Base-by-base conservation (phyloP, 2,888 invertebrate species). In the Rhyacophila evoluta region DNA sequence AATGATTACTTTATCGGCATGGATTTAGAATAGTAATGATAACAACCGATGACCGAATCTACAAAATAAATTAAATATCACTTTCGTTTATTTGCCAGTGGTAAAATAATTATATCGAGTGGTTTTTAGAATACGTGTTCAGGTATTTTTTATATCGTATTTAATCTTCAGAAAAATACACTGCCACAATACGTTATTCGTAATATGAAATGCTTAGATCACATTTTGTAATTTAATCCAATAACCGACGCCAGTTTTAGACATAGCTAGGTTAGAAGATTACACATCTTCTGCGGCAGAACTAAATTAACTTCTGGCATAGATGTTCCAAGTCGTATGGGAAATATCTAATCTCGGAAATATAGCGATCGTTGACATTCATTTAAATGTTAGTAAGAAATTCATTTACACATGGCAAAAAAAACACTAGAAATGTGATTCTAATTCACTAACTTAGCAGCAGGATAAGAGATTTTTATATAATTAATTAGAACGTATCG, bases 181-280 rank as follows among this genome's bases (percentile, higher is more conserved):
- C n/a, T 38, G 12, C 15, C 55, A 19, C 55, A 55, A 19, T 25
- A 55, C 55, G 55, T 55, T 55, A 19, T 19, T 55, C 55, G n/a
- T n/a, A n/a, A 55, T 55, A 55, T 55, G 55, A 55, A 55, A 55
- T 55, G 55, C 55, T 55, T 55, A 55, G 55, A 19, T 55, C 55
- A 55, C 55, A 55, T 55, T 55, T 19, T 55, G 55, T 55, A 55
- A 55, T 55, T 55, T 55, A 55, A 55, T 55, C 55, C 55, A 55
- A 55, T 55, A 55, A 55, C 55, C 55, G 19, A 55, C 19, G 55
- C 55, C 55, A 55, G 55, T 55, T 55, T 55, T 55, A 55, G 55
- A 55, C 55, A 55, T 55, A 55, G 55, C 55, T 55, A 55, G 55
- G 55, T 12, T 55, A 55, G 55, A 55, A 55, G 55, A 55, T 55